Evolutionary conservation across 2,888 invertebrate species (phyloP).

Genomic region (Selenia dentaria): DNA sequence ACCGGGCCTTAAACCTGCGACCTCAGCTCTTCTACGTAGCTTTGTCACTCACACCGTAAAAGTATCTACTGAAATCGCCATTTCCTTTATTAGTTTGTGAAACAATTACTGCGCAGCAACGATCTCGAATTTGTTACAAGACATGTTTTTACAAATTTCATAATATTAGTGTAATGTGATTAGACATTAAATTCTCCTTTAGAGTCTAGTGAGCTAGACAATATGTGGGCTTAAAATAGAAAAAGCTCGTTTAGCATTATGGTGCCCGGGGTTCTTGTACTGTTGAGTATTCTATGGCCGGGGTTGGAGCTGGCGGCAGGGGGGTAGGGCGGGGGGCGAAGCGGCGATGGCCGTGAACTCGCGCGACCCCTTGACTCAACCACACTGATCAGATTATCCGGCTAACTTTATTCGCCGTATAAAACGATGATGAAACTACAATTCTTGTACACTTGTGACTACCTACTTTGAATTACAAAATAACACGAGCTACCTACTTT

Average conservation of each 20-base stretch:
- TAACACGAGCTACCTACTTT: not conserved
- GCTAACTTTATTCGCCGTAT: slow-evolving; percentile 31
- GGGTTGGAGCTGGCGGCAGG: slow-evolving; percentile 24
- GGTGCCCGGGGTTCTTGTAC: slow-evolving; percentile 33
- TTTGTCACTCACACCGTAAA: no score
- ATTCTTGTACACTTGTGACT: no score
- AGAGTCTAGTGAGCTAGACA: no score
- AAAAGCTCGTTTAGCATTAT: slow-evolving; percentile 33
- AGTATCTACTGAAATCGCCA: no score
- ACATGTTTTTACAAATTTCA: no score
- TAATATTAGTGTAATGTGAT: no score
- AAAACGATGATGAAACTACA: slow-evolving; percentile 18
- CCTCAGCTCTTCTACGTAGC: no score
- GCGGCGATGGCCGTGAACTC: slow-evolving; percentile 70
- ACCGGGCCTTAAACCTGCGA: no score
- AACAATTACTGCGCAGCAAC: no score
- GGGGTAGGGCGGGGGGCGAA: slow-evolving; percentile 33
- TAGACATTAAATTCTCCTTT: no score
- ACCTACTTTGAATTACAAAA: not conserved
- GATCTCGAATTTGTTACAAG: no score
- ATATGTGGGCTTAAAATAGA: slow-evolving; percentile 64
- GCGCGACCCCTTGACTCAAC: slow-evolving; percentile 56
- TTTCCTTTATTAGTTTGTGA: no score
- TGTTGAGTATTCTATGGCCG: not conserved
- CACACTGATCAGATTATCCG: slow-evolving; percentile 37